Conservation (phyloP, 2,113 vertebrate species). For the Montifringilla adamsi region DNA sequence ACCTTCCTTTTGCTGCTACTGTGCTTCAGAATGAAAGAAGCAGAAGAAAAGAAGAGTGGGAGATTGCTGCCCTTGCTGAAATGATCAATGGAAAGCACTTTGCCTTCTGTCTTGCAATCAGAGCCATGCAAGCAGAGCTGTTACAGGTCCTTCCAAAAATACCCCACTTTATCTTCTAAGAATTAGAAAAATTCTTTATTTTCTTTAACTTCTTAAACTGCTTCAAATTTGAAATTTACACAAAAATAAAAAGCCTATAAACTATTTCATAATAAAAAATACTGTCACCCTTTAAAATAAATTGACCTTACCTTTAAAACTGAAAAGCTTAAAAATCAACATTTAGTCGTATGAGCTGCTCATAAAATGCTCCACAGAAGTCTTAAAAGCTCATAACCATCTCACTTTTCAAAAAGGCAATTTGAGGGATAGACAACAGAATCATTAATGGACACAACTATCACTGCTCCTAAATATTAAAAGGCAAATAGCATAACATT, state of each 20-base stretch:
- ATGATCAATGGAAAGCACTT: conserved; percentile 31
- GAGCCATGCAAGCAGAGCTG: neutral
- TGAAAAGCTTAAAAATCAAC: neutral
- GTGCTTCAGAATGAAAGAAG: conserved; percentile 13
- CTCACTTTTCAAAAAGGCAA: neutral
- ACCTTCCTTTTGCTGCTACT: neutral
- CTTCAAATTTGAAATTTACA: neutral
- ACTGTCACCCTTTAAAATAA: neutral
- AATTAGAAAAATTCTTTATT: neutral
- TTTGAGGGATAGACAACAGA: neutral
- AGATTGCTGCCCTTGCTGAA: conserved; percentile 25
- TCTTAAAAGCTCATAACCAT: neutral
- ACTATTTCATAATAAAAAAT: neutral
- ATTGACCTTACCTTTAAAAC: neutral
- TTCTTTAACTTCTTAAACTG: neutral
- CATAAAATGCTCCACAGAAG: neutral
- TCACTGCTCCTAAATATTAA: neutral
- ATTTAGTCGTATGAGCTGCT: neutral
- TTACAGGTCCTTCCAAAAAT: neutral
- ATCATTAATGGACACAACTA: neutral
- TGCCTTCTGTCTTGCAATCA: conserved; percentile 15
- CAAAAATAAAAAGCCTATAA: neutral
- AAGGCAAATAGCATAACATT: neutral
- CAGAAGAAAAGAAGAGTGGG: neutral
- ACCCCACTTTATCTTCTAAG: neutral